A percentile compares a stretch with the other conserved stretches of the same genome.
These are phyloP conservation scores for Drosophila affinis DNA, from an alignment of 2,888 invertebrate genomes.

Conservation along the genomic window DNA sequence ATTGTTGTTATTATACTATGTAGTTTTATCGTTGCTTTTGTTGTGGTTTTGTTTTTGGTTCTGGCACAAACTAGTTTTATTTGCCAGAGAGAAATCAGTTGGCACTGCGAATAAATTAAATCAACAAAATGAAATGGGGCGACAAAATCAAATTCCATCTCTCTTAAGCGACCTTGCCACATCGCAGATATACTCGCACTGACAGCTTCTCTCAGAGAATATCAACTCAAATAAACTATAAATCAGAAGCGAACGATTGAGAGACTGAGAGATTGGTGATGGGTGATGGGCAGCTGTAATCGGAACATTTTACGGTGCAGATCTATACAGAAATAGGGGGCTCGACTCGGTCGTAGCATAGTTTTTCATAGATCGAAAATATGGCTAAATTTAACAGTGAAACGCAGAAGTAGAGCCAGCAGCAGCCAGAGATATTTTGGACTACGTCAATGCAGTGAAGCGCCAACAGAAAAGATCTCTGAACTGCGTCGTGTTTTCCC, in stretches of 20 bases:
- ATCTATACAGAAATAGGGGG: constrained; percentile 38
- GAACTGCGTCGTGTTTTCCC: constrained; percentile 45
- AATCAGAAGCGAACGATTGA: constrained; percentile 34
- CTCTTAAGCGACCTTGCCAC: constrained; percentile 59
- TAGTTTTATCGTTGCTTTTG: constrained; percentile 11
- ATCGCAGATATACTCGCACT: constrained; percentile 2
- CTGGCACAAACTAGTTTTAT: constrained; percentile 56
- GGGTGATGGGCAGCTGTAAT: constrained; percentile 8
- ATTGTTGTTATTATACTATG: constrained; percentile 28
- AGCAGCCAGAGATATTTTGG: constrained; percentile 12
- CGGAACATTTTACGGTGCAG: constrained; percentile 22
- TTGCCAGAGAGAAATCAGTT: constrained; percentile 45
- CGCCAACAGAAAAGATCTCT: constrained; percentile 17
- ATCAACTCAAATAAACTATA: constrained; percentile 44
- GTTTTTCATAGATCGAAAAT: constrained; percentile 1
- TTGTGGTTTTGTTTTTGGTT: constrained; percentile 24
- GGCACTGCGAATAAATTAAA: constrained; percentile 67
- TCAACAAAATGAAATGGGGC: constrained; percentile 39
- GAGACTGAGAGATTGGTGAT: constrained; percentile 16
- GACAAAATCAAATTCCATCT: constrained; percentile 39
- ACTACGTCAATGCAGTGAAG: constrained; percentile 53
- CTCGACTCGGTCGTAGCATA: constrained; percentile 47
- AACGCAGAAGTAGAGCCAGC: constrained; percentile 10
- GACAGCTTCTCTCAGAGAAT: constrained; percentile 33
- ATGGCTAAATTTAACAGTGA: constrained; percentile 26